These are phyloP conservation scores for Pherbina coryleti DNA, from an alignment of 2,888 invertebrate species.

Conservation along the genomic window DNA sequence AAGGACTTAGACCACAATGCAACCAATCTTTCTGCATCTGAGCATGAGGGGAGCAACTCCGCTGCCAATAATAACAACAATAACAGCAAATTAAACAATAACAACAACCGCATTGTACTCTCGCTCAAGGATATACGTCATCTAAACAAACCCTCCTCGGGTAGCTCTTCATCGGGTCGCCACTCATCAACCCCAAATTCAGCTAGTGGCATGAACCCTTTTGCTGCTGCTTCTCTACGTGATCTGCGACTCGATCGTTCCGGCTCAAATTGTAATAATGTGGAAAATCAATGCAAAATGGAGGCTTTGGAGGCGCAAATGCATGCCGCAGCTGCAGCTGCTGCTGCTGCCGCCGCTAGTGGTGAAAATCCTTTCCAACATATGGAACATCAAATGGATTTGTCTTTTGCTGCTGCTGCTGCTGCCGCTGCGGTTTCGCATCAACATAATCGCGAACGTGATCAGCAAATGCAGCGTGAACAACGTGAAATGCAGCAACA, in stretches of 20 bases:
- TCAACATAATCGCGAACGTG: conserved; percentile 60
- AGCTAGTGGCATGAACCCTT: conserved; percentile 50
- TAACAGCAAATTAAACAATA: conserved; percentile 61
- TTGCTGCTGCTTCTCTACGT: conserved; percentile 60
- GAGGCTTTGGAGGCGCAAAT: conserved; percentile 66
- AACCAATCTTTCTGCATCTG: conserved; percentile 52
- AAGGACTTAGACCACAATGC: conserved; percentile 56
- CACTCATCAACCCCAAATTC: conserved; percentile 54
- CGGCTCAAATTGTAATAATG: conserved; percentile 33
- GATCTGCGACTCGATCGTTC: conserved; percentile 55
- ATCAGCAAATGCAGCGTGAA: conserved; percentile 54
- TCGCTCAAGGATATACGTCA: conserved; percentile 69
- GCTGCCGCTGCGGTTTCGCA: conserved; percentile 67
- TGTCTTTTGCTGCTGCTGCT: conserved; percentile 68
- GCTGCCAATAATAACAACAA: conserved; percentile 60
- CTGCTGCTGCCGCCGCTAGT: conserved; percentile 58
- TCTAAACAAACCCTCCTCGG: conserved; percentile 65
- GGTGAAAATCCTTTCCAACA: conserved; percentile 66
- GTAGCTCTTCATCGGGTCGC: conserved; percentile 36
- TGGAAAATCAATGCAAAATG: conserved; percentile 65
- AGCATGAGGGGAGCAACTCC: conserved; percentile 54
- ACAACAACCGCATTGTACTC: conserved; percentile 68
- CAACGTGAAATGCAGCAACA: conserved; percentile 60
- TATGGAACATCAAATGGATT: conserved; percentile 70
- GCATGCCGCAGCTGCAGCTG: conserved; percentile 66